Percentiles rank a stretch among this genome's conserved stretches.
These are phyloP conservation scores for Scaptomyza hsui DNA, from an alignment of 1,140 invertebrate species.

Conservation along the genomic window DNA sequence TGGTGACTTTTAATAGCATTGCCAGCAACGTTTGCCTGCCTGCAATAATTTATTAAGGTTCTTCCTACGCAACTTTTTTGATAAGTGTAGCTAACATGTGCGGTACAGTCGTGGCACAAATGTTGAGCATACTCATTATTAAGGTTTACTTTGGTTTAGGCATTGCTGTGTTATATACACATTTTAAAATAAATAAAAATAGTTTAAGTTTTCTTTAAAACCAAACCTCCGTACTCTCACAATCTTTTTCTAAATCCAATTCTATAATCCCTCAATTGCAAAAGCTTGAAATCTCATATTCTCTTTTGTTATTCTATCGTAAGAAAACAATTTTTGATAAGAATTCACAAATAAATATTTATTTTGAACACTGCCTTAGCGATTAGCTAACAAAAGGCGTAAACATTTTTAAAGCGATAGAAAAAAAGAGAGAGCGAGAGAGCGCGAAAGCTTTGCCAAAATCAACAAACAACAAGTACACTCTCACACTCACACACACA, in stretches of 20 bases:
- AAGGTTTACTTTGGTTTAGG: neutral
- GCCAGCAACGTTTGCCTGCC: conserved; percentile 1
- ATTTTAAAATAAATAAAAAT: too few species aligned
- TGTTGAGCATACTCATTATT: neutral
- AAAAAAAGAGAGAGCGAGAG: conserved; percentile 9
- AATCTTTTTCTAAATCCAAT: too few species aligned
- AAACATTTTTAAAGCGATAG: conserved; percentile 12
- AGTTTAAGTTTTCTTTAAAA: too few species aligned
- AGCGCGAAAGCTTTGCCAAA: conserved; percentile 26
- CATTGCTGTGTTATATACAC: too few species aligned
- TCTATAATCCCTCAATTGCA: too few species aligned
- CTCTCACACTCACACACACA: neutral
- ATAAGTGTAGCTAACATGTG: conserved; percentile 48
- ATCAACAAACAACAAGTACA: conserved; percentile 23
- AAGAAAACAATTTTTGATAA: neutral
- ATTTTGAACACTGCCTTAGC: conserved; percentile 13
- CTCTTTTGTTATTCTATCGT: neutral
- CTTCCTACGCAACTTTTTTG: conserved; percentile 40
- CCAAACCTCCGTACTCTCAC: too few species aligned
- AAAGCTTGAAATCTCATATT: neutral
- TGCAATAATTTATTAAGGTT: neutral
- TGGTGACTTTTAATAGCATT: conserved; percentile 67
- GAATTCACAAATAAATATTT: conserved; percentile 9
- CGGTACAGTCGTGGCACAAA: conserved; percentile 57
- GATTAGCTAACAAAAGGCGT: conserved; percentile 44